Conservation (phyloP, 2,113 vertebrate genomes). For the Delphinapterus leucas region DNA sequence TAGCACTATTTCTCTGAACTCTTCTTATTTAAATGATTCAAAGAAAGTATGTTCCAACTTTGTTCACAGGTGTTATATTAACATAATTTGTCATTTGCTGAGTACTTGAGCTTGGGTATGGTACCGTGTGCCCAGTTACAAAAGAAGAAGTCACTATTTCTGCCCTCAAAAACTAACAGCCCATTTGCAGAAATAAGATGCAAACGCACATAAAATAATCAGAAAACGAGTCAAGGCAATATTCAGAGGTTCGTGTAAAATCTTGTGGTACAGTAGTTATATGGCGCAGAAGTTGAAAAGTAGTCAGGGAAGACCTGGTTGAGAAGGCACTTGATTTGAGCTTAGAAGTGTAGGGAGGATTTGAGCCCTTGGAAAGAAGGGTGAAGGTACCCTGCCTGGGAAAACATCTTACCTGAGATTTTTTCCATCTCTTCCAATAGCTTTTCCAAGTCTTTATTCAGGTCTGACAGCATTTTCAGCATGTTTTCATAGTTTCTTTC, state of each 20-base stretch:
- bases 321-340: background rate
- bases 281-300: background rate
- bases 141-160: background rate
- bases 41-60: background rate
- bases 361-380: background rate
- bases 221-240: background rate
- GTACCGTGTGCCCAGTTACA: background rate
- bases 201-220: background rate
- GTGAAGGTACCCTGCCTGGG: background rate
- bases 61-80: background rate
- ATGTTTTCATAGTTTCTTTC: constrained; percentile 68
- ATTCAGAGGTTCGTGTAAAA: background rate
- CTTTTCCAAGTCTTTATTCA: constrained; percentile 79
- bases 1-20: background rate
- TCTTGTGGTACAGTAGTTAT: background rate
- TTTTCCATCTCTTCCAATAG: constrained; percentile 84
- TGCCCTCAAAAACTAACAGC: background rate
- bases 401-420: constrained; percentile 78
- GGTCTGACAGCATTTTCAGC: constrained; percentile 68
- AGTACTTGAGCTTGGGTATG: background rate
- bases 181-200: background rate
- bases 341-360: background rate
- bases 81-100: background rate
- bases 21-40: background rate
- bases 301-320: background rate